phyloP scores from a whole-genome alignment of 2,797 vertebrate genomes.

The Anas bahamensis region DNA sequence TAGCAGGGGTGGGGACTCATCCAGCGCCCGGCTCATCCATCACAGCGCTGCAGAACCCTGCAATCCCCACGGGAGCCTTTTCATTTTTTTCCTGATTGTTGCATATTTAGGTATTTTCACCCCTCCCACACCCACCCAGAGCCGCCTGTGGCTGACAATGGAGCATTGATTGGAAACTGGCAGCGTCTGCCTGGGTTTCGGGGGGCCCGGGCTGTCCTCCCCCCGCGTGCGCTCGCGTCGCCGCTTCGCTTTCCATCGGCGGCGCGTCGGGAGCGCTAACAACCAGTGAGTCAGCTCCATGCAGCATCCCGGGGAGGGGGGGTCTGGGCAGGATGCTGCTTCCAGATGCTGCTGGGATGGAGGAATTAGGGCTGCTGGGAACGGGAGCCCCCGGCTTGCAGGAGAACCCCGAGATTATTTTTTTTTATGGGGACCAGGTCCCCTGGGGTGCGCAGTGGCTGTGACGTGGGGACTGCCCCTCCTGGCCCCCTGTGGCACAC shows the following conservation, averaged over 20 bases:
- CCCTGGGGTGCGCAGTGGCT: not conserved
- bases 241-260: not conserved
- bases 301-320: not conserved
- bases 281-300: slow-evolving; percentile 44
- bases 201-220: not conserved
- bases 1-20: rapidly evolving
- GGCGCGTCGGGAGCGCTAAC: not conserved
- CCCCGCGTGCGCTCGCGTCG: not conserved
- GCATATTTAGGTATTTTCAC: not conserved
- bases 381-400: not conserved
- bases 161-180: not conserved
- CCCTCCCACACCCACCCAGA: too few species aligned
- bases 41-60: rapidly evolving
- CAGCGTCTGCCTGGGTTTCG: not conserved
- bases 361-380: not conserved
- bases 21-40: rapidly evolving
- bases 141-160: not conserved
- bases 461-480: not conserved
- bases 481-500: not conserved
- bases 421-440: not conserved
- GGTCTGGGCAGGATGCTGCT: not conserved
- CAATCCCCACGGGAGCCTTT: not conserved
- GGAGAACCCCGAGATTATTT: too few species aligned
- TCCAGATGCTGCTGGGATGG: not conserved
- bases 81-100: not conserved